These are phyloP conservation scores for Eueides isabella DNA, from an alignment of 1,140 invertebrate genomes.

Conservation along the genomic window DNA sequence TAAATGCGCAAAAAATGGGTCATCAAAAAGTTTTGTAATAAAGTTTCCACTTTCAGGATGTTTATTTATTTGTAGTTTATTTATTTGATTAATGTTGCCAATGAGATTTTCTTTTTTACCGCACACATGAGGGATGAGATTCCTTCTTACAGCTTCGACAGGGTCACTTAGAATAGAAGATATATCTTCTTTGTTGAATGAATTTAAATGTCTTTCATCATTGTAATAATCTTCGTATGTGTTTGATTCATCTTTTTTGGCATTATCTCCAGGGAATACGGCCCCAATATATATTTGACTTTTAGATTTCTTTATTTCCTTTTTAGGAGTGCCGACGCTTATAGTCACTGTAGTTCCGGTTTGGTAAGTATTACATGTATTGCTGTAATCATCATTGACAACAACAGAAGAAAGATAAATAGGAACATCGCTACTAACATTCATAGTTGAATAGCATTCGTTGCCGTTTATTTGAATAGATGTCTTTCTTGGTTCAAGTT, in stretches of 20 bases:
- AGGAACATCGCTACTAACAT: slow-evolving; percentile 84
- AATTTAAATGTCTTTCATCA: slow-evolving; percentile 48
- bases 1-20: slow-evolving; percentile 84
- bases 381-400: slow-evolving; percentile 82
- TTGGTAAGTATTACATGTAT: slow-evolving; percentile 71
- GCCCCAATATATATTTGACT: slow-evolving; percentile 81
- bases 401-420: slow-evolving; percentile 87
- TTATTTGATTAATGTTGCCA: slow-evolving; percentile 23
- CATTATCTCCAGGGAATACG: slow-evolving; percentile 54
- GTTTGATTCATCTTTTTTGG: slow-evolving; percentile 59
- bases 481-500: slow-evolving; percentile 84
- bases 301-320: slow-evolving; percentile 70
- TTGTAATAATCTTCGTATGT: slow-evolving; percentile 74
- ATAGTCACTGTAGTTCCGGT: slow-evolving; percentile 83
- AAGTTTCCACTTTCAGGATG: slow-evolving; percentile 70
- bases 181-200: slow-evolving; percentile 66
- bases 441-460: slow-evolving; percentile 86
- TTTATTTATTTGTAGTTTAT: slow-evolving; percentile 39
- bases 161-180: slow-evolving; percentile 85
- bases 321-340: slow-evolving; percentile 75
- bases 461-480: slow-evolving; percentile 90
- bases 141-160: slow-evolving; percentile 87
- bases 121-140: slow-evolving; percentile 88
- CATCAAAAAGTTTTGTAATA: slow-evolving; percentile 83
- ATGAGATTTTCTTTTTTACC: slow-evolving; percentile 77